These are phyloP conservation scores for Orientallactaga sibirica DNA, from an alignment of 2,797 vertebrate species.

Conservation along the genomic window DNA sequence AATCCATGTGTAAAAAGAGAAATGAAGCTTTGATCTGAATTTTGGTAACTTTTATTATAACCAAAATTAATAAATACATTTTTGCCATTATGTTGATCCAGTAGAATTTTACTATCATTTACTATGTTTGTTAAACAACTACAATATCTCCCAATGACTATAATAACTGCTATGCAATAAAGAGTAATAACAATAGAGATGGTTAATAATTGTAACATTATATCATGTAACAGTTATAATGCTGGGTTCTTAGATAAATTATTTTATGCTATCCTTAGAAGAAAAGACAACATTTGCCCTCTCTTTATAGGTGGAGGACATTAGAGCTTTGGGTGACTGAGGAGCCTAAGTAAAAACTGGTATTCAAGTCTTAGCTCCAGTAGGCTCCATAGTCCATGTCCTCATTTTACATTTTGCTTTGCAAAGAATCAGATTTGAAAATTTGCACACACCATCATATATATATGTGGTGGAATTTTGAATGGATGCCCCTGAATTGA, in stretches of 20 bases:
- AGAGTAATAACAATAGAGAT: background rate
- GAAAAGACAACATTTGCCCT: background rate
- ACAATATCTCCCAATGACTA: background rate
- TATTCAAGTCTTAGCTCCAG: background rate
- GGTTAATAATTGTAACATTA: background rate
- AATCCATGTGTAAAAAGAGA: background rate
- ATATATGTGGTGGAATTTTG: too few relatives aligned
- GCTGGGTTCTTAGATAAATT: background rate
- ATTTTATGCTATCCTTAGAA: background rate
- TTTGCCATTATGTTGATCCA: background rate
- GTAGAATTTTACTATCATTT: background rate
- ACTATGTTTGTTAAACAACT: background rate
- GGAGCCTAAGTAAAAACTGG: background rate
- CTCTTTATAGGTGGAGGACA: background rate
- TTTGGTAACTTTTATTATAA: background rate
- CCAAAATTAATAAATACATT: background rate
- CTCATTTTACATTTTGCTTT: background rate
- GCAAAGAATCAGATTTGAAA: background rate
- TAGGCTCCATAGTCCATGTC: background rate
- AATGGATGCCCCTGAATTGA: too few relatives aligned
- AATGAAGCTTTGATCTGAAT: slow-evolving; percentile 8
- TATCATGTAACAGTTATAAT: background rate
- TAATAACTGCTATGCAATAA: background rate
- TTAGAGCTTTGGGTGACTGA: background rate
- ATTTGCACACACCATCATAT: background rate